Evolutionary conservation across 2,113 vertebrate genomes (phyloP).

Genomic region (Polypterus bichir): DNA sequence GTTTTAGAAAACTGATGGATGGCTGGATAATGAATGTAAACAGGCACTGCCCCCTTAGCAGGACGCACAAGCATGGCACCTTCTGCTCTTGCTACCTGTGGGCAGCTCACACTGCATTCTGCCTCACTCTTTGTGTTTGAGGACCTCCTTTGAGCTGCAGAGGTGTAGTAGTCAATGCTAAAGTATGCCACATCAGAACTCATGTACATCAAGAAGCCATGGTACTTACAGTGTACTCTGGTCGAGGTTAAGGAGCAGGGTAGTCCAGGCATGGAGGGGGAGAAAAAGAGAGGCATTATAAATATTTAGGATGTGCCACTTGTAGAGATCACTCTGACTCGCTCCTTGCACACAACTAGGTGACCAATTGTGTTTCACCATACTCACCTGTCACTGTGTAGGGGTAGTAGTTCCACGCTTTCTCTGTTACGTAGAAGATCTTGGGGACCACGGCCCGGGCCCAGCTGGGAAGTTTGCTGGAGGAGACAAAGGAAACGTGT

Average conservation of each 20-base stretch:
- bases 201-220: not conserved
- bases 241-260: constrained; percentile 32
- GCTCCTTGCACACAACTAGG: too few relatives aligned
- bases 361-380: not conserved
- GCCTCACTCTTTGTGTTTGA: too few relatives aligned
- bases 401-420: constrained; percentile 97
- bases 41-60: too few relatives aligned
- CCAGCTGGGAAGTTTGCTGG: constrained; percentile 93
- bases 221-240: constrained; percentile 91
- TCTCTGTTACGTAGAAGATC: constrained; percentile 97
- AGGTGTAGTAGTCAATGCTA: too few relatives aligned
- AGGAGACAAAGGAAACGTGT: constrained; percentile 27
- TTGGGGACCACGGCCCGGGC: constrained; percentile 92
- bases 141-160: too few relatives aligned
- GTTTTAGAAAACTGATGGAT: too few relatives aligned
- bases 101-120: too few relatives aligned
- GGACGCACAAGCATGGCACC: too few relatives aligned
- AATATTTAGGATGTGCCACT: not conserved
- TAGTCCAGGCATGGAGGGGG: constrained; percentile 16
- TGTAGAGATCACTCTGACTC: too few relatives aligned
- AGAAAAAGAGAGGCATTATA: constrained; percentile 30
- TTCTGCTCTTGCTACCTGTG: too few relatives aligned
- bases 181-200: too few relatives aligned
- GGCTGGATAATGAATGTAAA: too few relatives aligned
- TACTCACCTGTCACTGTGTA: constrained; percentile 90